phyloP scores from a whole-genome alignment of 2,797 vertebrate genomes.

The Eospalax fontanierii region DNA sequence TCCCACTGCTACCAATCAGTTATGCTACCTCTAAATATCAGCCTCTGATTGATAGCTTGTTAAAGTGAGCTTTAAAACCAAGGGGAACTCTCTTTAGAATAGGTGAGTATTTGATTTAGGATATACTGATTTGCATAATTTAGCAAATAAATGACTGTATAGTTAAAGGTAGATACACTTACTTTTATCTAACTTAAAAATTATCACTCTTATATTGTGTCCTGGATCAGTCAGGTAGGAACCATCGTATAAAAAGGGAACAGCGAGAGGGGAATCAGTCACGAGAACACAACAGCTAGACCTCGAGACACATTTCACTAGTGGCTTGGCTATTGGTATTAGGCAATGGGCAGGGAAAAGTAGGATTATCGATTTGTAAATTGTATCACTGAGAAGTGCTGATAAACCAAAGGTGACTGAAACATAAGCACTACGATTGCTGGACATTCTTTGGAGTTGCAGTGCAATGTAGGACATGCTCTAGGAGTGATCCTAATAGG shows the following conservation, averaged over 20 bases:
- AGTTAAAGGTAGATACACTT: slow-evolving; percentile 73
- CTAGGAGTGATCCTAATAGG: neutral
- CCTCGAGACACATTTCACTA: neutral
- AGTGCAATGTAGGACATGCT: neutral
- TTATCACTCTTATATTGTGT: neutral
- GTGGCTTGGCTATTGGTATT: neutral
- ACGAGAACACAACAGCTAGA: neutral
- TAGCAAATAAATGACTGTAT: slow-evolving; percentile 54
- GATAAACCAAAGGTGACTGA: slow-evolving; percentile 1
- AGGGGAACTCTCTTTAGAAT: slow-evolving; percentile 76
- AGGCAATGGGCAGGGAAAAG: neutral
- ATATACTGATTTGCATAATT: slow-evolving; percentile 81
- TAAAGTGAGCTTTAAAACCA: slow-evolving; percentile 85
- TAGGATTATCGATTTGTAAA: neutral
- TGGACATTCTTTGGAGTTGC: neutral
- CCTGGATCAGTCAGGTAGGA: neutral
- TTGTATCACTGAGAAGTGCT: neutral
- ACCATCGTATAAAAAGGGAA: neutral
- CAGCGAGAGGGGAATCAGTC: neutral
- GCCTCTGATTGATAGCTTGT: slow-evolving; percentile 87
- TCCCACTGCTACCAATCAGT: slow-evolving; percentile 89
- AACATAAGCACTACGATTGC: neutral
- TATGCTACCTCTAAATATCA: slow-evolving; percentile 87
- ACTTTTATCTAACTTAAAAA: slow-evolving; percentile 55
- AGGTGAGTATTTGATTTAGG: slow-evolving; percentile 75